Conservation (phyloP, 2,113 vertebrate species). For the Macrotus californicus region DNA sequence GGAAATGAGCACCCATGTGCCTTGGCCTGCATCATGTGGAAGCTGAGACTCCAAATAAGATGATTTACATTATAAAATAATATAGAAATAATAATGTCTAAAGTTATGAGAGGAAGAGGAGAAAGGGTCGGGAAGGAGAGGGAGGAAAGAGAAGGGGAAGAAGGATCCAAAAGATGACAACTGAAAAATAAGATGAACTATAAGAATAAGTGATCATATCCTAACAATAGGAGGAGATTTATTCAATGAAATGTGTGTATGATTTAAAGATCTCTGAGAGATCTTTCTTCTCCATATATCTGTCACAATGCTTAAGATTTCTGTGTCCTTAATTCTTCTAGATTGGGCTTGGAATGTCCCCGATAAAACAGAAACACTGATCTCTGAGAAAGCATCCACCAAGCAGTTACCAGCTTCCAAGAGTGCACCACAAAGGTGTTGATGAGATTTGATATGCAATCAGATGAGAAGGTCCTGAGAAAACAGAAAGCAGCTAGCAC, state of each 20-base stretch:
- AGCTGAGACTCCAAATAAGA: neutral
- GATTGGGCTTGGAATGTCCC: slow-evolving; percentile 9
- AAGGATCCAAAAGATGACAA: neutral
- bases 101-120: neutral
- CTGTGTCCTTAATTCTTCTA: slow-evolving; percentile 22
- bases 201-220: neutral
- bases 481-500: neutral
- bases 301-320: slow-evolving; percentile 10
- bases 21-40: neutral
- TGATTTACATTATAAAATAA: neutral
- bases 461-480: neutral
- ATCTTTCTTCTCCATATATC: neutral
- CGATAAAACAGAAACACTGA: neutral
- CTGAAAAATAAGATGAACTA: neutral
- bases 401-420: slow-evolving; percentile 11
- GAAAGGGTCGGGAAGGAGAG: neutral
- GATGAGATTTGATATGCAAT: neutral
- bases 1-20: neutral
- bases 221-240: neutral
- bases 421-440: neutral
- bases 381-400: neutral
- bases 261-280: neutral
- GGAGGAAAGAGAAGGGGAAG: neutral
- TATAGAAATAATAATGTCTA: neutral
- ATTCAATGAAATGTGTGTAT: neutral